Evolutionary conservation across 2,797 vertebrate genomes (phyloP), one percentile per base, ranked within the genome.

Genomic region (Denticeps clupeoides): DNA sequence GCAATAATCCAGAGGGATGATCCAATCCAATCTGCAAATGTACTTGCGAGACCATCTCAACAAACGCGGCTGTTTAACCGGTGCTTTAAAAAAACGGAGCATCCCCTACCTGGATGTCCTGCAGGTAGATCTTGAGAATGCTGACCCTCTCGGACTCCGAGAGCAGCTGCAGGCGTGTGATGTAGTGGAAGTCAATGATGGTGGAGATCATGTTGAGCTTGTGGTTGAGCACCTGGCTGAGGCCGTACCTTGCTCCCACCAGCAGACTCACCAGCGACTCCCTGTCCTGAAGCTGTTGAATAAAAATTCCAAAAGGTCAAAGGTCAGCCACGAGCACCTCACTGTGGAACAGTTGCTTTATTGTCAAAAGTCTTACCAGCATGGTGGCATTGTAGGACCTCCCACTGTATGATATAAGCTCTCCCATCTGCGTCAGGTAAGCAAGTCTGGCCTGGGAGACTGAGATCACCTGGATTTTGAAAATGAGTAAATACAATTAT

Each of bases 51-150:
- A 28, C n/a, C 16, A 6, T 45, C 29, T 18, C 16, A 23, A 22
- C 23, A 1, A 12, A 2, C 12, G 11, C 12, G 12, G 31, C 11
- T 2, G n/a, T 5, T 31, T 31, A 31, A n/a, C 4, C 10, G 27
- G 9, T 11, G 10, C 27, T 10, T 10, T n/a, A n/a, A n/a, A n/a
- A n/a, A n/a, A n/a, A n/a, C n/a, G n/a, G n/a, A n/a, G n/a, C n/a
- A n/a, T n/a, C n/a, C n/a, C n/a, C 25, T 82, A 97, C 95, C 91
- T 96, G 96, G 69, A 98, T 80, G 45, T 99, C 91, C 63, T 96
- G 89, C 57, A 98, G 80, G 59, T 93, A 97, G 68, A 99, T 85
- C 67, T 91, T 93, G 62, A 98, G 87, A 51, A 87, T 79, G 87
- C 91, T 91, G 71, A 95, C 87, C 82, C 88, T 90, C 59, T 97